Base-by-base conservation (phyloP, 2,113 vertebrate species). In the Taurulus bubalis region DNA sequence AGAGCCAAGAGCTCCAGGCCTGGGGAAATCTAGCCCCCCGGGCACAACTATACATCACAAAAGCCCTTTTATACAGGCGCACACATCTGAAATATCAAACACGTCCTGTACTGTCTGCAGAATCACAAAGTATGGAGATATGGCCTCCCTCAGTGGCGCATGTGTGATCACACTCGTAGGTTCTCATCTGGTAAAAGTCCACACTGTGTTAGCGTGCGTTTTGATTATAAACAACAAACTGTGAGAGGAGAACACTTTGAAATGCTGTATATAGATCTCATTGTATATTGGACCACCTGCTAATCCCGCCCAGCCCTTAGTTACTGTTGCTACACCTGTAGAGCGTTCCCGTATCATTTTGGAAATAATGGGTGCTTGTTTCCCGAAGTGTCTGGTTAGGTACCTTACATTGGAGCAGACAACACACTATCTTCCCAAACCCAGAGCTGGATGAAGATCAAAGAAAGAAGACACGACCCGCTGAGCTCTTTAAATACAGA, bases 41-140 rank as follows among this genome's bases (percentile, higher is more conserved):
- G 86, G 88, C 77, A 75, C 72, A 84, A 86, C 83, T 85, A 79
- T 90, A 87, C 90, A 92, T 91, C 84, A 89, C 82, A 91, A 87
- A 86, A 84, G 65, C 47, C 5, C 45, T 40, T 82, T 87, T 76
- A 59, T 59, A 74, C 83, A 77, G 82, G 36, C 47, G n/a, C 56
- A 74, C 81, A 73, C 81, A 72, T 88, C 69, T 79, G 71, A 80
- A 86, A 82, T 73, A 89, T 89, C 88, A 87, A 82, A 83, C 65
- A 83, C 74, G 83, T 68, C 77, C 32, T 67, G 28, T 92, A 77
- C 78, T 62, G 71, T 86, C 85, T 66, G 51, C 81, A 75, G 86
- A 85, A 86, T 89, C 42, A 77, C 71, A 86, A 88, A 73, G 65
- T 72, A 80, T 69, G 59, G 49, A 74, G 79, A 49, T 79, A 8